Conservation (phyloP, 1,140 invertebrate species). For the Hormaphis cornu region DNA sequence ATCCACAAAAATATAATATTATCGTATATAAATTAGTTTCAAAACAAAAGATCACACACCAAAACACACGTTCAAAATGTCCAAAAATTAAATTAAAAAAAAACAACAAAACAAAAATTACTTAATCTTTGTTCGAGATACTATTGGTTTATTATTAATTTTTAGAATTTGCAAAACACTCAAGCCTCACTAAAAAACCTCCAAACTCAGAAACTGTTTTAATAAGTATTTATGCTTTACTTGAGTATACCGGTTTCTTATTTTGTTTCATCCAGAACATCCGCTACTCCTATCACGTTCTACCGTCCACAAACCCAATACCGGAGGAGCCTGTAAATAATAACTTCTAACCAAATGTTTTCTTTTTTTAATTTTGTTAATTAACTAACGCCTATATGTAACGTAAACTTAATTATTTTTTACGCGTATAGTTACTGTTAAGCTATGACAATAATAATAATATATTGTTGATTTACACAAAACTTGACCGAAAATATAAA, state of each 20-base stretch:
- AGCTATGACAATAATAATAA: background rate
- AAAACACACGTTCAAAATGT: constrained; percentile 29
- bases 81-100: constrained; percentile 10
- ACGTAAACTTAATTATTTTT: background rate
- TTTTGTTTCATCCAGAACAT: constrained; percentile 27
- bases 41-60: constrained; percentile 25
- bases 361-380: constrained; percentile 10
- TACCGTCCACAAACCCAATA: constrained; percentile 6
- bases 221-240: constrained; percentile 25
- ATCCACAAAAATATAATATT: constrained; percentile 29
- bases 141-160: constrained; percentile 19
- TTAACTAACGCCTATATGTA: background rate
- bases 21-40: constrained; percentile 29
- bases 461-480: too few relatives aligned
- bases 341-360: constrained; percentile 26
- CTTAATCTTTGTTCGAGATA: background rate
- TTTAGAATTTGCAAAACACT: constrained; percentile 28
- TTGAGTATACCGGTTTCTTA: constrained; percentile 22
- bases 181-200: constrained; percentile 31
- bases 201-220: constrained; percentile 24
- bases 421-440: background rate
- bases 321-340: constrained; percentile 29
- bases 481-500: constrained; percentile 11
- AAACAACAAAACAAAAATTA: constrained; percentile 13
- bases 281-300: constrained; percentile 23